Conservation (phyloP, 2,888 invertebrate genomes). For the Loripinus fragilis region DNA sequence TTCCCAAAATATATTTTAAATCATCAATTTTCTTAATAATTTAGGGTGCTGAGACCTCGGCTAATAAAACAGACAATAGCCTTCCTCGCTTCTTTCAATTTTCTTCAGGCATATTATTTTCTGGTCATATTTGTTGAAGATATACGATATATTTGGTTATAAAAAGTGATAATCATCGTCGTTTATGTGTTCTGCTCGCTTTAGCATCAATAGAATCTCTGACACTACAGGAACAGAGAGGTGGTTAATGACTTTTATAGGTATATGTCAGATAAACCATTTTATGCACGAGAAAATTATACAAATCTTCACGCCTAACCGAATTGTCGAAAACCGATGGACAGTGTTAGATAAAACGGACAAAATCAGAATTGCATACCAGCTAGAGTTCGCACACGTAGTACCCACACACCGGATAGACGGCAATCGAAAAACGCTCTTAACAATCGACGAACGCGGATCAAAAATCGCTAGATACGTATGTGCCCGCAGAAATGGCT, state of each 20-base stretch:
- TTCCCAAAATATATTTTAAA: constrained; percentile 15
- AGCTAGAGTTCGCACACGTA: no score
- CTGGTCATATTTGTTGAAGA: constrained; percentile 25
- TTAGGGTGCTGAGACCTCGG: background rate
- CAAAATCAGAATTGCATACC: no score
- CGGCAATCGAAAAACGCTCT: no score
- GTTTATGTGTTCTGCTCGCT: constrained; percentile 45
- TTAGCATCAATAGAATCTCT: constrained; percentile 30
- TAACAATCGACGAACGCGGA: no score
- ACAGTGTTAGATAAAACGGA: no score
- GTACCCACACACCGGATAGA: no score
- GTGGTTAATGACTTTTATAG: constrained; percentile 19
- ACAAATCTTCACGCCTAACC: no score
- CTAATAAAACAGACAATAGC: constrained; percentile 17
- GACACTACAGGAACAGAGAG: constrained; percentile 11
- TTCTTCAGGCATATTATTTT: constrained; percentile 19
- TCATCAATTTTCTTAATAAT: constrained; percentile 18
- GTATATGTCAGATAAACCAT: background rate
- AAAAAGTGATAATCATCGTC: constrained; percentile 49
- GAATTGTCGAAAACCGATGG: no score
- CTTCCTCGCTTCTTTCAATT: constrained; percentile 20
- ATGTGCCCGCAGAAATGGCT: no score
- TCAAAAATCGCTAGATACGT: no score
- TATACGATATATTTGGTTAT: constrained; percentile 48
- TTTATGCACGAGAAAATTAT: no score